Base-by-base conservation (phyloP, 2,888 invertebrate species). In the Diaphora mendica region DNA sequence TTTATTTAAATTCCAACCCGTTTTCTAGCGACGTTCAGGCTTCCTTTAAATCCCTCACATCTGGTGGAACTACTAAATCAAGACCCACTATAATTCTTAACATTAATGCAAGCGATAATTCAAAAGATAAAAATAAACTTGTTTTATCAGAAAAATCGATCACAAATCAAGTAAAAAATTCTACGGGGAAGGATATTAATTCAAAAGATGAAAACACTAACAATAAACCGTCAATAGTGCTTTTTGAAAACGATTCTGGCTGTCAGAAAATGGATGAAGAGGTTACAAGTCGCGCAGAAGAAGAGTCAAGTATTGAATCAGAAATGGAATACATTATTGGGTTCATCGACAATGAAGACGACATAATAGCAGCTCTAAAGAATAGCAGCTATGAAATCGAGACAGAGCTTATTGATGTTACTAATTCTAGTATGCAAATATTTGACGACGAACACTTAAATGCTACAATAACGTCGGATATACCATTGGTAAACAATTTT, bases 11-110 rank as follows among this genome's bases (percentile, higher is more conserved):
- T 73, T 73, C 84, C 30, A 89, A 80, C 51, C 87, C 91, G 13
- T 94, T 93, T 80, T 81, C 90, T 35, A 80, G 87, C 33, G 91
- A 93, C 35, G 91, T 92, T 0, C 88, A 88, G 80, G 72, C 85
- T 4, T 83, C 85, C 51, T 91, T 90, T 70, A 89, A 83, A 70
- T 71, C 76, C 26, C 71, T 85, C 15, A 62, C 42, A 13, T 55
- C 76, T 62, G 79, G 75, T 39, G 65, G 44, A 20, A 71, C 73
- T 0, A 44, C 44, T 33, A 84, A 80, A 71, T 3, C 67, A 17
- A 82, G 77, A 9, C 44, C 78, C 15, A 74, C 74, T 7, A 55
- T 70, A 9, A 51, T 70, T 23, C n/a, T 75, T n/a, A 74, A 78
- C 75, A 68, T 72, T 51, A 20, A 76, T 77, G 9, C 74, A 26